Conservation (phyloP, 2,113 vertebrate species). For the Petaurus breviceps region DNA sequence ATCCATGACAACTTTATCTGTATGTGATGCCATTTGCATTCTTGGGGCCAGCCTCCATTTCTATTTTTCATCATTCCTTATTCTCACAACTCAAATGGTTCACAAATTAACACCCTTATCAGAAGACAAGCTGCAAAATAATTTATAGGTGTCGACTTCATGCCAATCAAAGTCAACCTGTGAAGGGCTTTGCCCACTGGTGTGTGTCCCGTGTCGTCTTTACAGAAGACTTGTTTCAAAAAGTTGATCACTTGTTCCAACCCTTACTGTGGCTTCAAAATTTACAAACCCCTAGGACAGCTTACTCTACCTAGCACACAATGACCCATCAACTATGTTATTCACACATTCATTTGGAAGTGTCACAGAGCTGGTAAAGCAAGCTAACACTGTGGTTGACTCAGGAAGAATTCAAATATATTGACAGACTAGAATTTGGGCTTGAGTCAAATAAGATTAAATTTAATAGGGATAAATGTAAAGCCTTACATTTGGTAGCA, state of each 20-base stretch:
- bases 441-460: neutral
- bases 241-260: constrained; percentile 5
- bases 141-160: neutral
- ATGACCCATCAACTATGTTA: neutral
- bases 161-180: neutral
- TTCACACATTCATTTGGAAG: neutral
- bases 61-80: constrained; percentile 56
- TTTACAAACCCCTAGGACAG: neutral
- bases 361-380: neutral
- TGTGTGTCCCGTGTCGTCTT: neutral
- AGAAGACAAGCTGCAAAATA: constrained; percentile 14
- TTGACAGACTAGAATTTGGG: neutral
- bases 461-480: neutral
- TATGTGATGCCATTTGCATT: constrained; percentile 19
- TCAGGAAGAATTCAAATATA: neutral
- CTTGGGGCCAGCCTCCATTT: neutral
- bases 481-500: neutral
- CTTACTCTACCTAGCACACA: neutral
- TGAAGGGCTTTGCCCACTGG: constrained; percentile 1
- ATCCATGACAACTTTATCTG: constrained; percentile 66
- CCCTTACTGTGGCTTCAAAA: neutral
- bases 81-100: constrained; percentile 28
- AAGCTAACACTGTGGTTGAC: neutral
- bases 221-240: constrained; percentile 7
- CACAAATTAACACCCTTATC: constrained; percentile 44